phyloP scores from a whole-genome alignment of 2,113 vertebrate species.

The Myotis davidii region DNA sequence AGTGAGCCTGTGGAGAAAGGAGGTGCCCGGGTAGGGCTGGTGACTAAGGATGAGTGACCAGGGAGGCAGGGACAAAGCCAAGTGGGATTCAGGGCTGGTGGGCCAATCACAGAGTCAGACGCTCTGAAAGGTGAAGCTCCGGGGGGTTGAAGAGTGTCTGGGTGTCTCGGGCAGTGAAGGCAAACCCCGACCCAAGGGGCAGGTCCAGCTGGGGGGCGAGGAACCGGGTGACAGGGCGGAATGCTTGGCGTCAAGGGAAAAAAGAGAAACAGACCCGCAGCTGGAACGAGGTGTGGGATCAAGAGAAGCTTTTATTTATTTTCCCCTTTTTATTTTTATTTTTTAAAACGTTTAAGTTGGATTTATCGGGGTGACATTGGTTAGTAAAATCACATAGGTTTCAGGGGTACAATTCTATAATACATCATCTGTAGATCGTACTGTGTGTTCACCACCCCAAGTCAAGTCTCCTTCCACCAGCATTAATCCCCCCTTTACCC shows the following conservation, averaged over 20 bases:
- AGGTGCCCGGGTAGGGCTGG: rapidly evolving
- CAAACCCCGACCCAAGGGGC: background rate
- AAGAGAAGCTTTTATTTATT: background rate
- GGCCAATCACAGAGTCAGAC: rapidly evolving
- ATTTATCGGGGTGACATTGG: background rate
- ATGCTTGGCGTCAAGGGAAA: rapidly evolving
- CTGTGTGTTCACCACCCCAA: background rate
- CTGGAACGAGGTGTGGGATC: background rate
- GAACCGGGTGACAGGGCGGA: background rate
- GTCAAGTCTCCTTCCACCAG: background rate
- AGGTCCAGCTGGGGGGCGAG: background rate
- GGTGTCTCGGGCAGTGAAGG: background rate
- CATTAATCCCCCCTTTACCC: background rate
- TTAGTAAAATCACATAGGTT: background rate
- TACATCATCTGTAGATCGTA: background rate
- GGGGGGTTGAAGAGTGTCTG: background rate
- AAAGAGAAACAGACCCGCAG: background rate
- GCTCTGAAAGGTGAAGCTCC: background rate
- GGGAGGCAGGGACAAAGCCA: background rate
- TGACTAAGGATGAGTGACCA: background rate
- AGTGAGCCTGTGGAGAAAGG: background rate
- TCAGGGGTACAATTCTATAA: background rate
- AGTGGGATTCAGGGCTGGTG: too few relatives aligned
- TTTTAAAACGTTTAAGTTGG: background rate
- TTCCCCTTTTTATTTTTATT: background rate